Conservation (phyloP, 2,888 invertebrate species). For the Trichogramma evanescens region DNA sequence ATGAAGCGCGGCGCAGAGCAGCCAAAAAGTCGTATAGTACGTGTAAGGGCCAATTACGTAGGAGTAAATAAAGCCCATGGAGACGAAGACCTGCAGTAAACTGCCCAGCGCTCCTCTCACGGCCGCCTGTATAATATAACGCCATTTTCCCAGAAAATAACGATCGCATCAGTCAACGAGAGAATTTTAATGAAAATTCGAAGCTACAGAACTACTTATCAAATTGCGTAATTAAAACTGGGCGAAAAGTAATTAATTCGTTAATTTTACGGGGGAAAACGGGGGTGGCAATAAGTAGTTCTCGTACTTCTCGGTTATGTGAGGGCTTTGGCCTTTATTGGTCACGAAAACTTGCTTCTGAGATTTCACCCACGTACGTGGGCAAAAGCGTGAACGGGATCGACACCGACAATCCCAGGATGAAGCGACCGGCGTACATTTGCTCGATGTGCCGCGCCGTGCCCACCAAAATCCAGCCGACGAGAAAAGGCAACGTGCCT, state of each 20-base stretch:
- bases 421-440: constrained; percentile 54
- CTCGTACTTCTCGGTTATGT: background rate
- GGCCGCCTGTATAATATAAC: constrained; percentile 51
- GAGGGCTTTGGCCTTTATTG: background rate
- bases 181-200: too few species aligned
- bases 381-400: constrained; percentile 68
- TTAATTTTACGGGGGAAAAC: too few species aligned
- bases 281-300: too few species aligned
- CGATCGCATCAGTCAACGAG: too few species aligned
- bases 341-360: constrained; percentile 52
- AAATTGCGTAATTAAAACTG: constrained; percentile 15
- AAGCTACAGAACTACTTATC: too few species aligned
- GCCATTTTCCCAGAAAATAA: too few species aligned
- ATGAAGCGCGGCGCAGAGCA: constrained; percentile 59
- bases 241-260: too few species aligned
- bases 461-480: constrained; percentile 66
- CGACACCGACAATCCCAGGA: constrained; percentile 61
- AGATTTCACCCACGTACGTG: constrained; percentile 81
- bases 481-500: constrained; percentile 59
- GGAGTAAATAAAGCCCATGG: constrained; percentile 61
- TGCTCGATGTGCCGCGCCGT: constrained; percentile 50
- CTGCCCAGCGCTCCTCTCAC: constrained; percentile 76
- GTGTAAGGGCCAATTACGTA: constrained; percentile 69
- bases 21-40: constrained; percentile 58
- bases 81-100: constrained; percentile 68